Evolutionary conservation across 2,113 vertebrate genomes (phyloP).

Genomic region (Malurus elegans): DNA sequence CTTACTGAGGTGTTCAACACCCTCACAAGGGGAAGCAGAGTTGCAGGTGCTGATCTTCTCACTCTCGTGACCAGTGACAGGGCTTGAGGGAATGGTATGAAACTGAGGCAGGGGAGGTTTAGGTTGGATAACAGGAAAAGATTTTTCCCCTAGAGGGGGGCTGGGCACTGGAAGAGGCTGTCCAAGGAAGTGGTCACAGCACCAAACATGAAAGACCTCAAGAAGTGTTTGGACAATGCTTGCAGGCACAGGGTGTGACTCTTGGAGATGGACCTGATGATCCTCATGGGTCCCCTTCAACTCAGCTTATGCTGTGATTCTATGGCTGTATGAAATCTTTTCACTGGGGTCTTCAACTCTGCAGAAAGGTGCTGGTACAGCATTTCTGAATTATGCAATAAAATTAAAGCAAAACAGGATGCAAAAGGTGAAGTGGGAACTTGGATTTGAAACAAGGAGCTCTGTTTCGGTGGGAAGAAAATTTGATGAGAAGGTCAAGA

Average conservation of each 20-base stretch:
- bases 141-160: accelerated
- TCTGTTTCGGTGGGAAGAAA: background rate
- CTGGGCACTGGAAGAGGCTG: background rate
- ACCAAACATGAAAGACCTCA: background rate
- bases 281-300: background rate
- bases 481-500: background rate
- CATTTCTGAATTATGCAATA: background rate
- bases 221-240: background rate
- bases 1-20: background rate
- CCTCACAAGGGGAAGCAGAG: background rate
- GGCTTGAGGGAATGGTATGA: background rate
- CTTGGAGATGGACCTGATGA: background rate
- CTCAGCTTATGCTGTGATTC: background rate
- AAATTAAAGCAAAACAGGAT: background rate
- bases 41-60: background rate
- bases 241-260: background rate
- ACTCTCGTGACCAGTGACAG: accelerated
- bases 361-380: background rate
- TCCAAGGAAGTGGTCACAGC: background rate
- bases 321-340: background rate
- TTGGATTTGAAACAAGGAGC: background rate
- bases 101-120: background rate
- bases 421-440: background rate
- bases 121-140: background rate
- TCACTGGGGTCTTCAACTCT: background rate